Evolutionary conservation across 2,888 invertebrate genomes (phyloP), one percentile per base, ranked within the genome.

Genomic region (Microctonus aethiopoides): DNA sequence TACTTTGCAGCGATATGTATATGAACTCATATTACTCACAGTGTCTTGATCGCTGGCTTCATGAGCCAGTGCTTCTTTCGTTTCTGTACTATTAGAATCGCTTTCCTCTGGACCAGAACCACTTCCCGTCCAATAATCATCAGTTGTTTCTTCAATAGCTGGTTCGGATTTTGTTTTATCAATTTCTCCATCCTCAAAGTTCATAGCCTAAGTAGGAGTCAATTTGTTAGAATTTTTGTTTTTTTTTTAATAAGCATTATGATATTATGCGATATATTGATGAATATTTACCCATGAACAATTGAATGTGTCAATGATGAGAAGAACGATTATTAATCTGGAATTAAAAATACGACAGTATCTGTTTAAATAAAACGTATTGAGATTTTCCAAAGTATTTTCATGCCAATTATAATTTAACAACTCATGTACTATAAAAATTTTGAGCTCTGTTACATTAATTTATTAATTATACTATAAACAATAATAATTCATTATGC

Each of bases 1-100:
- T 16, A n/a, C 1, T 46, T 46, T 46, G 0, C 6, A 9, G 16
- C 7, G 46, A 16, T 46, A 7, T 6, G 6, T 16, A 6, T 46
- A 20, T 20, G n/a, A n/a, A n/a, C n/a, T n/a, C n/a, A n/a, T n/a
- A n/a, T 34, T 70, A 89, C 92, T 92, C 86, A 94, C 94, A 77
- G 93, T 91, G 81, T 93, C 93, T 82, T 92, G 92, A 84, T 93
- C 92, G 81, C 92, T 94, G 77, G 93, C 92, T 79, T 94, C 93
- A 71, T 92, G 91, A 74, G 91, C 90, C 36, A 94, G 87, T 0
- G 92, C 91, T 83, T 94, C 94, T 83, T 92, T 89, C 2, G 92
- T 92, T 81, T 91, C 91, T 83, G 91, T 92, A 86, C 89, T 88
- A 57, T 74, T 65, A 51, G 66, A 64, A 10, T 75, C 73, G 13